Evolutionary conservation across 2,797 vertebrate species (phyloP), one percentile per base, ranked within the genome.

Genomic region (Propithecus perrieri): DNA sequence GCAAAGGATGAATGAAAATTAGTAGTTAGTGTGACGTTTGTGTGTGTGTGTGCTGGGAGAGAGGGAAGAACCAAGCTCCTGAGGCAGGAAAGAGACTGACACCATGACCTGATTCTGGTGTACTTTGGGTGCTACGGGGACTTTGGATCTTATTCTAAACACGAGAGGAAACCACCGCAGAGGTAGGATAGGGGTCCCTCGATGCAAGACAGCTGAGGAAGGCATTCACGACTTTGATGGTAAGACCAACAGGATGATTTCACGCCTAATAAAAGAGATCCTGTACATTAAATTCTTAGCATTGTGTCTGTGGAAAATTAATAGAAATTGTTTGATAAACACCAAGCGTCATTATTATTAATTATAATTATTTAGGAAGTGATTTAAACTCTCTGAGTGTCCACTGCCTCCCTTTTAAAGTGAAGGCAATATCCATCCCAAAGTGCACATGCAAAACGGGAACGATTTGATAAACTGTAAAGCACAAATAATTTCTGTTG

Each of bases 361-460:
- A 69, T 72, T 53, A 28, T n/a, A 83, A 80, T 65, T 71, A 65
- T 71, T 43, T 78, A 72, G 72, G 15, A 95, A 92, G 75, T 55
- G 48, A 55, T 17, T 80, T 67, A 61, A 8, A 17, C 15, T 86
- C 41, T 53, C 38, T n/a, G 18, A 92, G 20, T 24, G 43, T 59
- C 71, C 5, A 41, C 11, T 26, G 11, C 5, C 20, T 94, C 18
- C 33, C 53, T 61, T 30, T 2, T 55, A 35, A 84, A 87, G 50
- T 18, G 80, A 18, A 11, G 9, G 13, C 26, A 26, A 20, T 1
- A 30, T 30, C 20, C 65, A 74, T 33, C 33, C n/a, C 20, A 26
- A 57, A 26, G 14, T 30, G 11, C 55, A 92, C 72, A 61, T n/a
- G 28, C 13, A 86, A 46, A 65, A 28, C 10, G 55, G 63, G 26